Evolutionary conservation across 1,140 invertebrate species (phyloP).

Genomic region (Stegodyphus dumicola): DNA sequence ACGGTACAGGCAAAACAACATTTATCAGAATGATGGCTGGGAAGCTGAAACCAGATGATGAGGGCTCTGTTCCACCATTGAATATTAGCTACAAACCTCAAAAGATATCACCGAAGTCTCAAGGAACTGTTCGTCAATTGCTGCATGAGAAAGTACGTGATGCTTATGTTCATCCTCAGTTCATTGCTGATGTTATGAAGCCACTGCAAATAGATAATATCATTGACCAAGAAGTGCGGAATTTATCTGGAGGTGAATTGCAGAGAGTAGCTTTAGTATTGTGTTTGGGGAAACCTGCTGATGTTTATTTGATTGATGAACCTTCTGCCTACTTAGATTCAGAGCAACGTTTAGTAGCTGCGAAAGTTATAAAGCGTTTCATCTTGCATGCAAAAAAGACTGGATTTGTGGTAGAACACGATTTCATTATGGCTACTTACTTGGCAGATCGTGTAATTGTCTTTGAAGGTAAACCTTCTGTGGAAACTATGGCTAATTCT

Average conservation of each 20-base stretch:
- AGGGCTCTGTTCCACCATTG: slow-evolving; percentile 87
- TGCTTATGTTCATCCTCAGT: slow-evolving; percentile 96
- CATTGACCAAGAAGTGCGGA: slow-evolving; percentile 98
- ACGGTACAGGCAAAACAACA: slow-evolving; percentile 99
- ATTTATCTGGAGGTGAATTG: slow-evolving; percentile 98
- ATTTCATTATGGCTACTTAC: slow-evolving; percentile 99
- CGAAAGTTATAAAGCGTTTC: slow-evolving; percentile 89
- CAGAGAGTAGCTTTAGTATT: slow-evolving; percentile 96
- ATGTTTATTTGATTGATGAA: slow-evolving; percentile 99
- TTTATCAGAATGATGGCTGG: slow-evolving; percentile 99
- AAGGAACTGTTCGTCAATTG: slow-evolving; percentile 89
- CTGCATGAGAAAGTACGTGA: slow-evolving; percentile 97
- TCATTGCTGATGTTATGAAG: slow-evolving; percentile 99
- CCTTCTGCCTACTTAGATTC: slow-evolving; percentile 99
- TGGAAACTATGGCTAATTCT: slow-evolving; percentile 86
- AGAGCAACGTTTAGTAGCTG: slow-evolving; percentile 98
- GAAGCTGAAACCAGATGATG: slow-evolving; percentile 90
- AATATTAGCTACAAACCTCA: slow-evolving; percentile 99
- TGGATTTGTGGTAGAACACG: slow-evolving; percentile 99
- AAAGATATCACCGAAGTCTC: slow-evolving; percentile 98
- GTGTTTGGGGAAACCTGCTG: slow-evolving; percentile 97
- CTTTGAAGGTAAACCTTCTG: slow-evolving; percentile 93
- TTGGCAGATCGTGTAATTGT: slow-evolving; percentile 98
- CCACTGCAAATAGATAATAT: slow-evolving; percentile 97
- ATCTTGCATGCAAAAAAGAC: slow-evolving; percentile 99